phyloP scores from a whole-genome alignment of 2,888 invertebrate species.

The Acronicta psi region DNA sequence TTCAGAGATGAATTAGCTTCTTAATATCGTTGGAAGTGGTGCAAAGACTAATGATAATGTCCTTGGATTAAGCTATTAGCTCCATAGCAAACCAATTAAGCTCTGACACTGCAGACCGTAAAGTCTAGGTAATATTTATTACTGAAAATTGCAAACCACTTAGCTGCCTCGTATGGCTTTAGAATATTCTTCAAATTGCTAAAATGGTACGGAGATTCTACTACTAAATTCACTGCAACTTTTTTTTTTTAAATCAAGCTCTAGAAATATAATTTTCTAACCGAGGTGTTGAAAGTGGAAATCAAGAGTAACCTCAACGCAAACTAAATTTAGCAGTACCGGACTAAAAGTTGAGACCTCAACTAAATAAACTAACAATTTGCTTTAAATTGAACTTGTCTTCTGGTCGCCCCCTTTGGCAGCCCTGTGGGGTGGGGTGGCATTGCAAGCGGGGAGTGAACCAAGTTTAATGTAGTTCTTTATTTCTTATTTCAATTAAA shows the following conservation, averaged over 20 bases:
- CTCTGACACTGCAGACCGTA: not conserved
- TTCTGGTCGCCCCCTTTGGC: slow-evolving; percentile 16
- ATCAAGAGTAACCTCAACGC: slow-evolving; percentile 31
- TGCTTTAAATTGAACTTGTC: slow-evolving; percentile 55
- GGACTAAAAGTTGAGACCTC: slow-evolving; percentile 35
- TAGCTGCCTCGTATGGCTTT: not conserved
- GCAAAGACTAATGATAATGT: slow-evolving; percentile 29
- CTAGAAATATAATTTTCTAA: slow-evolving; percentile 26
- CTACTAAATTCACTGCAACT: no score
- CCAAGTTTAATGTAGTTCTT: not conserved
- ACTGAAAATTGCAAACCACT: not conserved
- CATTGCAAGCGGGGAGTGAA: slow-evolving; percentile 5
- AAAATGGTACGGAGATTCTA: no score
- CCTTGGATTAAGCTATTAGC: slow-evolving; percentile 17
- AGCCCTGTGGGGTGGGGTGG: slow-evolving; percentile 4
- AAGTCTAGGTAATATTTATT: not conserved
- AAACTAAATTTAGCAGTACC: slow-evolving; percentile 37
- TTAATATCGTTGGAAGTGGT: slow-evolving; percentile 4
- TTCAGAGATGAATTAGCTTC: slow-evolving; percentile 16
- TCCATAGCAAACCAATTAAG: slow-evolving; percentile 8
- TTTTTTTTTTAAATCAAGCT: not conserved
- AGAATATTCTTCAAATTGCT: not conserved
- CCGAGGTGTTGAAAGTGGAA: slow-evolving; percentile 35
- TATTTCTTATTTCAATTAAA: no score
- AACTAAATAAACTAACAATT: slow-evolving; percentile 57